Evolutionary conservation across 2,113 vertebrate species (phyloP).

Genomic region (Aegotheles bennettii): DNA sequence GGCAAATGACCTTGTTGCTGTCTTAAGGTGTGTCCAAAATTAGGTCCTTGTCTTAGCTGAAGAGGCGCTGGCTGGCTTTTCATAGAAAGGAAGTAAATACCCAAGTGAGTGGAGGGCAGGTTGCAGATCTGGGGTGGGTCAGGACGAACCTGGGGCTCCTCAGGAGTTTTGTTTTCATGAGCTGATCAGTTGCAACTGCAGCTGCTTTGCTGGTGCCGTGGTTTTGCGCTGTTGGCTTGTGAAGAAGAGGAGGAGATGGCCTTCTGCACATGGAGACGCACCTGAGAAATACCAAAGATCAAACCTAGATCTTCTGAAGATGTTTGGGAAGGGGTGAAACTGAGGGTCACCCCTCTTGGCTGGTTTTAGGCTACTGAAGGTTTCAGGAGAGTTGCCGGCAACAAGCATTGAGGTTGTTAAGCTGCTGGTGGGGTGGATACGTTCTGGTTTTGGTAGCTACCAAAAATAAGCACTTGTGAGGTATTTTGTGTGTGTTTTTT

Average conservation of each 20-base stretch:
- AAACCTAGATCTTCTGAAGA: not conserved
- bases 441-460: not conserved
- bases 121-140: not conserved
- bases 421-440: not conserved
- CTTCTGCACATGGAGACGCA: not conserved
- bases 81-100: not conserved
- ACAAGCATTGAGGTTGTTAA: not conserved
- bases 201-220: not conserved
- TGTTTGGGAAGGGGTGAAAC: not conserved
- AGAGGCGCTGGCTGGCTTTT: not conserved
- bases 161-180: not conserved
- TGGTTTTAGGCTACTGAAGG: not conserved
- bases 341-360: not conserved
- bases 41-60: not conserved
- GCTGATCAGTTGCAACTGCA: not conserved
- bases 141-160: not conserved
- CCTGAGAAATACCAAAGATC: not conserved
- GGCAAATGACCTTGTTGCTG: not conserved
- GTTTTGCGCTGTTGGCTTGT: not conserved
- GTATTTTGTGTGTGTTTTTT: not conserved
- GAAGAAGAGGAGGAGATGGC: not conserved
- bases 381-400: not conserved
- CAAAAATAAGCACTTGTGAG: not conserved
- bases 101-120: not conserved
- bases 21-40: constrained; percentile 20